Conservation (phyloP, 1,140 invertebrate genomes). For the Drosophila hydei region DNA sequence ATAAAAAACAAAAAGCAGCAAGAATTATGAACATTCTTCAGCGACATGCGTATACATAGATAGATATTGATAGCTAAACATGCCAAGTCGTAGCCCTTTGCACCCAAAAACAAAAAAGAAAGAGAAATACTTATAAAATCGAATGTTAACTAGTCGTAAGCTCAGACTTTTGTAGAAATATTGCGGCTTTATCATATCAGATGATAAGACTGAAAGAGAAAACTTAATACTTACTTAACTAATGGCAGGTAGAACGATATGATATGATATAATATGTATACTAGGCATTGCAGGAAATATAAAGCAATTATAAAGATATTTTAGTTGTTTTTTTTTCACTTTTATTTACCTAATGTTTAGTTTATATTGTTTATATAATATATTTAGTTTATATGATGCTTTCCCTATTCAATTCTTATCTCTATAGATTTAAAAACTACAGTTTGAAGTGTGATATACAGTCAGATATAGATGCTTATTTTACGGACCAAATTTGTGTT, state of each 20-base stretch:
- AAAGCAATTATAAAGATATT: too few species aligned
- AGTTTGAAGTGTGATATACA: not conserved
- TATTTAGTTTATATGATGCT: too few species aligned
- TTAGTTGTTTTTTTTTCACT: too few species aligned
- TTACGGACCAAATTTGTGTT: not conserved
- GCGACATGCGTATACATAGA: conserved; percentile 26
- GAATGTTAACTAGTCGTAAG: conserved; percentile 42
- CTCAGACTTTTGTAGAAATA: conserved; percentile 31
- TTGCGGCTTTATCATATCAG: conserved; percentile 14
- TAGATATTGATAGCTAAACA: conserved; percentile 47
- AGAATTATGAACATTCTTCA: conserved; percentile 26
- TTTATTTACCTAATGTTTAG: too few species aligned
- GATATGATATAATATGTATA: conserved; percentile 4
- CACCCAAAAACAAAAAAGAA: conserved; percentile 18
- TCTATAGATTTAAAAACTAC: not conserved
- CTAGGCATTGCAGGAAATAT: too few species aligned
- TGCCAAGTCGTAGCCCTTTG: conserved; percentile 35
- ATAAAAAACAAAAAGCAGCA: conserved; percentile 36
- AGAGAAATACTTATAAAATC: conserved; percentile 28
- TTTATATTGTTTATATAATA: too few species aligned
- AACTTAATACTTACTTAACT: conserved; percentile 25
- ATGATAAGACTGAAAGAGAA: conserved; percentile 27
- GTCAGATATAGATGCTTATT: not conserved
- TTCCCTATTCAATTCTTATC: not conserved
- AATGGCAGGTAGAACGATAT: conserved; percentile 16